phyloP scores from a whole-genome alignment of 2,113 vertebrate species.

The Pachyramphus minor region DNA sequence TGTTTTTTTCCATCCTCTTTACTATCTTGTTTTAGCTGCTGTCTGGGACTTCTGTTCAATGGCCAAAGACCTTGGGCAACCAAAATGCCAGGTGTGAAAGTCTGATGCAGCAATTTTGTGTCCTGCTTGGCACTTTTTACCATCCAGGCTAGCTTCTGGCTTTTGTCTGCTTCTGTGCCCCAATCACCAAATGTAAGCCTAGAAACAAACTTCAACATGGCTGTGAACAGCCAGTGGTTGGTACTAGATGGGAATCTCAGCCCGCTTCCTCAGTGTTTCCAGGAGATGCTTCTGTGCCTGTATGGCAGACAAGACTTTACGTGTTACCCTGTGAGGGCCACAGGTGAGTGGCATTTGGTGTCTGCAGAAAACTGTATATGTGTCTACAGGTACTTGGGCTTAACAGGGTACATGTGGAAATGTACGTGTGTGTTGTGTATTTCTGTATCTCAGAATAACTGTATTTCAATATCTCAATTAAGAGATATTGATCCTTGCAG shows the following conservation, averaged over 20 bases:
- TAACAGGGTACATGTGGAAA: not conserved
- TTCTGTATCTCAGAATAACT: too few relatives aligned
- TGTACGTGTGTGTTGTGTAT: not conserved
- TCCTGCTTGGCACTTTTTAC: not conserved
- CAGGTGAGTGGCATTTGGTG: not conserved
- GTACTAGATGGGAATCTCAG: not conserved
- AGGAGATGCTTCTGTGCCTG: not conserved
- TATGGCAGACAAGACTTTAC: not conserved
- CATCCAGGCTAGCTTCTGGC: not conserved
- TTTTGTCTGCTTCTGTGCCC: not conserved
- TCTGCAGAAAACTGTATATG: not conserved
- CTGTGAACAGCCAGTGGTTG: not conserved
- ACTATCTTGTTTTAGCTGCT: not conserved
- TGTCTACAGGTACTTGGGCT: not conserved
- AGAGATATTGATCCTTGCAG: not conserved
- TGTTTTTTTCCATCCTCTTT: not conserved
- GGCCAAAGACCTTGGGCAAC: not conserved
- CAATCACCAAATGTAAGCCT: not conserved
- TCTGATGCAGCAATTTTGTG: not conserved
- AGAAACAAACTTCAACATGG: not conserved
- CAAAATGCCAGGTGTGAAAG: not conserved
- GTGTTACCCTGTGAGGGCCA: not conserved
- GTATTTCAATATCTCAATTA: too few relatives aligned
- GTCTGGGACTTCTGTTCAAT: not conserved
- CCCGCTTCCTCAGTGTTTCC: not conserved